Base-by-base conservation (phyloP, 2,888 invertebrate genomes). In the Dolomedes plantarius region DNA sequence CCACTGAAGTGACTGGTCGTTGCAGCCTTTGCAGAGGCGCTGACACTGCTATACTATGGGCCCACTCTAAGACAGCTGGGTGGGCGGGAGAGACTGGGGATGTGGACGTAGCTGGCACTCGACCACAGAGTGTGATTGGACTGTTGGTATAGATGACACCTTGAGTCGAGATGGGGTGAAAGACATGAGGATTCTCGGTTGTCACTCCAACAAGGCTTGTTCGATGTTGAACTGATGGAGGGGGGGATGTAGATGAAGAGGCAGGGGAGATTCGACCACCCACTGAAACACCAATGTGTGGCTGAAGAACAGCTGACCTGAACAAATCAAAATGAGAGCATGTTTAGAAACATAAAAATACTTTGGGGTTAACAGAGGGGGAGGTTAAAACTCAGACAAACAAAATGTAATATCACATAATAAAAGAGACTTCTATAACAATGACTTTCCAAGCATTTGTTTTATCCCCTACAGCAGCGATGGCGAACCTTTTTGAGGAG, bases 71-170 rank as follows among this genome's bases (percentile, higher is more conserved):
- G 19, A 87, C 81, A 7, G 87, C 87, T n/a, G 81, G 87, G 62
- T 85, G 75, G 56, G 83, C 75, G 94, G 88, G 92, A 29, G 86
- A 86, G 3, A 86, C 80, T 9, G 86, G 86, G 19, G 79, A 80
- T 39, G 86, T 77, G 1, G 86, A 86, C n/a, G 86, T 80, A 19
- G 86, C 80, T 28, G 80, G 79, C 11, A 80, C 71, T 65, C 80
- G 62, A 7, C 86, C 73, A 29, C 86, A 77, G 6, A 79, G 36
- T n/a, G 80, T 75, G 11, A 76, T 79, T 23, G 79, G 79, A 67
- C 86, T 86, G 68, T 86, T 86, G 0, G 86, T 86, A 19, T 85
- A 85, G 16, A 85, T 85, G 1, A 78, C 69, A 13, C 85, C 85
- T 64, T 85, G 85, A 46, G 85, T 78, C 11, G 83, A 83, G 29